Evolutionary conservation across 2,888 invertebrate genomes (phyloP), one percentile per base, ranked within the genome.

Genomic region (Drosophila tripunctata): DNA sequence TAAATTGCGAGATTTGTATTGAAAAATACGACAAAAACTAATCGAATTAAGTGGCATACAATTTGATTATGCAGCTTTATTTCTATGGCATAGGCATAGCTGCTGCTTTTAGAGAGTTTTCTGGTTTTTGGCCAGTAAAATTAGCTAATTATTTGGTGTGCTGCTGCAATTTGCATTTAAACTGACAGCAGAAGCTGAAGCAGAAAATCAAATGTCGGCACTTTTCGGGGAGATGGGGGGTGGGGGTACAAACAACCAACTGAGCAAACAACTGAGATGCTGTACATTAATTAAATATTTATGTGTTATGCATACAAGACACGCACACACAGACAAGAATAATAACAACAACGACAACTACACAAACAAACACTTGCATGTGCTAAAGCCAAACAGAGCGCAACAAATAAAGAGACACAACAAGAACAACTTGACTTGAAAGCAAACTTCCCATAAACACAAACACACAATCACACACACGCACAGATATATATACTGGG

Each of bases 251-350:
- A n/a, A n/a, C n/a, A n/a, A n/a, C n/a, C 74, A 61, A 61, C 50
- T 55, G 52, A 38, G 54, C 47, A 78, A 78, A 84, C 73, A 80
- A n/a, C n/a, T n/a, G n/a, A 27, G 65, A 64, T 56, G 54, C 63
- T 80, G 75, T 65, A 72, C 75, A 80, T 84, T 87, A 83, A 76
- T 83, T 78, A 87, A 83, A 87, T 85, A 83, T 83, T 78, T 81
- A 82, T 76, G 65, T 70, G 64, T 36, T 44, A 54, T 58, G 57
- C 56, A 71, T 35, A 64, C 38, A 64, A 47, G 40, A 60, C 41
- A 52, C 31, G 14, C 58, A 69, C 47, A 62, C 54, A 55, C 48
- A 41, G 22, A 33, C 30, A 24, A 3, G 3, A 30, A 33, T n/a
- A 61, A 27, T 24, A 27, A 21, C 27, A 30, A 5, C 10, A 35